Evolutionary conservation across 2,797 vertebrate species (phyloP), one percentile per base, ranked within the genome.

Genomic region (Phyllotis vaccarum): DNA sequence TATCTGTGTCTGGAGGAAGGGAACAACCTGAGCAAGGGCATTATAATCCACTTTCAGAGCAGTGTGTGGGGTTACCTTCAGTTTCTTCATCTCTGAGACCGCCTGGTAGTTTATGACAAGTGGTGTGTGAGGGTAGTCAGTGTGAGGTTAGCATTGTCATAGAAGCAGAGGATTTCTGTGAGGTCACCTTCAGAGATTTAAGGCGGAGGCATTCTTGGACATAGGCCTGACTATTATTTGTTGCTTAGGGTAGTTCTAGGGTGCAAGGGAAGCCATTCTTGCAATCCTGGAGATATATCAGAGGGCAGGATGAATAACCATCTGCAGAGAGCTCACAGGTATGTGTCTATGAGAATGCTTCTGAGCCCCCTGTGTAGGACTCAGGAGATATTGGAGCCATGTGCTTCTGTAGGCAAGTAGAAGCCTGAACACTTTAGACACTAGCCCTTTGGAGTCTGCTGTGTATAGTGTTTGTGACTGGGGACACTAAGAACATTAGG

Each of bases 1-100:
- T 7, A 0, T 64, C 49, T 34, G 64, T 54, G 2, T 22, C 87
- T 54, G 68, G 52, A 49, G 66, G 14, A 79, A n/a, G 37, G 75
- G 54, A 14, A 10, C 1, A 3, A 0, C 27, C 6, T 27, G 8
- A n/a, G 16, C 31, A 16, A 0, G 13, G 54, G 27, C 4, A 14
- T 40, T 31, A 5, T 75, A 54, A 5, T 34, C 3, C 1, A 66
- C 12, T 81, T n/a, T 6, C 31, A n/a, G 74, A 83, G 76, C 54
- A 37, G 4, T 8, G 17, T 40, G 68, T 74, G 40, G 11, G 49
- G 60, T 81, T 0, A 2, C 31, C 10, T 21, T 79, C 8, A 66
- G 49, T 54, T 60, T n/a, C 70, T 54, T 4, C 12, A 17, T 89
- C 68, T 86, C 52, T 1, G 10, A 80, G 76, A 14, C 1, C 12